Conservation (phyloP, 2,113 vertebrate species). For the Microtus montanus region DNA sequence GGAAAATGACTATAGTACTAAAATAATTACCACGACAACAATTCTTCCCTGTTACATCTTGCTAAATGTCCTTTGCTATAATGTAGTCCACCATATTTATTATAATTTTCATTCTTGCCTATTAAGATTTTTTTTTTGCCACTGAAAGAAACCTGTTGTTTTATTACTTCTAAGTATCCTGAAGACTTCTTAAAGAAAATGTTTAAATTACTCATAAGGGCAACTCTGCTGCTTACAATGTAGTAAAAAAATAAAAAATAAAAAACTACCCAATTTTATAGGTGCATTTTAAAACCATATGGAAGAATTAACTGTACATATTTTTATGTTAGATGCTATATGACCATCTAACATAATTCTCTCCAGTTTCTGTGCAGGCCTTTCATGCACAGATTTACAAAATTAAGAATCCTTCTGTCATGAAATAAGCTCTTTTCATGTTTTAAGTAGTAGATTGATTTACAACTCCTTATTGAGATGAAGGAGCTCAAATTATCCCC, state of each 20-base stretch:
- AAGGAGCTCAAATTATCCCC: slow-evolving; percentile 42
- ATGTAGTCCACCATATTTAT: not conserved
- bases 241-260: slow-evolving; percentile 3
- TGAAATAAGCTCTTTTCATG: slow-evolving; percentile 69
- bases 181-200: slow-evolving; percentile 51
- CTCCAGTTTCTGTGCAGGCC: slow-evolving; percentile 58
- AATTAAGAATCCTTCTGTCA: slow-evolving; percentile 69
- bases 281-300: slow-evolving; percentile 45
- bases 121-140: not conserved
- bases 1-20: slow-evolving; percentile 31
- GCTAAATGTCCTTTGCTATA: slow-evolving; percentile 26
- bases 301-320: slow-evolving; percentile 60
- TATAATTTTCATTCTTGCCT: slow-evolving; percentile 30
- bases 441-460: slow-evolving; percentile 69
- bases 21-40: slow-evolving; percentile 55
- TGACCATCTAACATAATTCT: slow-evolving; percentile 45
- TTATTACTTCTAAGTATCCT: slow-evolving; percentile 35
- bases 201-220: slow-evolving; percentile 43
- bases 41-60: slow-evolving; percentile 57
- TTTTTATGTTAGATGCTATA: slow-evolving; percentile 58
- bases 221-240: not conserved
- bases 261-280: slow-evolving; percentile 52
- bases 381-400: slow-evolving; percentile 74
- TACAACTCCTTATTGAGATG: slow-evolving; percentile 49
- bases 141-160: not conserved